phyloP scores from a whole-genome alignment of 2,888 invertebrate species.

The Protophormia terraenovae region DNA sequence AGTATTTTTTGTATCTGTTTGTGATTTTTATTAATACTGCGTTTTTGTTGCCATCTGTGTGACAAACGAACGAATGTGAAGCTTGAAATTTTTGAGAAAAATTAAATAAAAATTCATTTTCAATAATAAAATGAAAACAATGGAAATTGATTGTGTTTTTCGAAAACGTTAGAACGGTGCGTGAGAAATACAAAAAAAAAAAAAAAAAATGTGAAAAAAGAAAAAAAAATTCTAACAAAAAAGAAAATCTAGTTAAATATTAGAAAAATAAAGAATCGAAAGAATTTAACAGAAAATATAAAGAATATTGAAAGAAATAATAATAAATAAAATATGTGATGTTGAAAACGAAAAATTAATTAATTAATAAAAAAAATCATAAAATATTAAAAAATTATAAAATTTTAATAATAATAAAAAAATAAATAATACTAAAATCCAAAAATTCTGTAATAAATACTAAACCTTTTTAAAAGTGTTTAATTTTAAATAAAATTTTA shows the following conservation, averaged over 20 bases:
- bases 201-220: neutral
- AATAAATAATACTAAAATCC: too few species aligned
- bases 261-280: too few species aligned
- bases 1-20: neutral
- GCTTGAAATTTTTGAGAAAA: neutral
- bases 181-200: neutral
- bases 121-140: neutral
- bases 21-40: neutral
- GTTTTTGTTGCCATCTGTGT: conserved; percentile 1
- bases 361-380: neutral
- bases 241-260: too few species aligned
- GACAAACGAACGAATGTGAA: conserved; percentile 3
- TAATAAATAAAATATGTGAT: neutral
- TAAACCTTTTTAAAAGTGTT: neutral
- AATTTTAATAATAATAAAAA: neutral
- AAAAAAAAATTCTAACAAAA: neutral
- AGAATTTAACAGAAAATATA: neutral
- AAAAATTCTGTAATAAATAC: neutral
- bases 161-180: neutral
- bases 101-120: too few species aligned
- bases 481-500: neutral
- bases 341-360: neutral
- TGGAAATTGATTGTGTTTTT: conserved; percentile 10
- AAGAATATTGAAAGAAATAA: neutral
- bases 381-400: neutral